Evolutionary conservation across 2,797 vertebrate genomes (phyloP), one percentile per base, ranked within the genome.

Genomic region (Tympanoctomys barrerae): DNA sequence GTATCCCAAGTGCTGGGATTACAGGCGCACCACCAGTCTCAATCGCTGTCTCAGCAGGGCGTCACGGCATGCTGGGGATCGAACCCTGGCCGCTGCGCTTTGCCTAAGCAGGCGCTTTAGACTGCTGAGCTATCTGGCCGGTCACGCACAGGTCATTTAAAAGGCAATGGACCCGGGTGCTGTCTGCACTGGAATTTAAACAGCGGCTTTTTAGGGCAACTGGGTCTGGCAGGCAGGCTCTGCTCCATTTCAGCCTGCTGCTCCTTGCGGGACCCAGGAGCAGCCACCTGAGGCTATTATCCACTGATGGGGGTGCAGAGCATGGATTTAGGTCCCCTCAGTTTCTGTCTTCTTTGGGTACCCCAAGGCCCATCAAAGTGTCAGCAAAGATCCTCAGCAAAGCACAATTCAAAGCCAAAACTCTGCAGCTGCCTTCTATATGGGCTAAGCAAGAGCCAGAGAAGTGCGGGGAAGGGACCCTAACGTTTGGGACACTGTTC

Each of bases 171-270:
- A 6, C 16, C 28, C 0, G 12, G 52, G 7, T n/a, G 42, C 62
- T 62, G 19, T 24, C 31, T 85, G 89, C 21, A 6, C 42, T 1
- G 22, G 22, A 54, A 46, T 11, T 7, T 18, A 33, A 61, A 59
- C 6, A 46, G 81, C 24, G 16, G 26, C 0, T 19, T 28, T 62
- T 68, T 68, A 39, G 21, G 46, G 10, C 4, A 49, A 39, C 24
- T 24, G 59, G 26, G 66, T 57, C 61, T 1, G 10, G 39, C 77
- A 87, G 21, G 9, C 21, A 3, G 57, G 36, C 22, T 19, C 7
- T 11, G 0, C 18, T 2, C 1, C 7, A 9, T 64, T 62, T 62
- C 24, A 14, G 62, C 49, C 49, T 0, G 0, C 59, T 31, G 61
- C 39, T 42, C 16, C 9, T n/a, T 49, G 3, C 10, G 11, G 1